phyloP scores from a whole-genome alignment of 2,113 vertebrate genomes.

The Neogale vison region DNA sequence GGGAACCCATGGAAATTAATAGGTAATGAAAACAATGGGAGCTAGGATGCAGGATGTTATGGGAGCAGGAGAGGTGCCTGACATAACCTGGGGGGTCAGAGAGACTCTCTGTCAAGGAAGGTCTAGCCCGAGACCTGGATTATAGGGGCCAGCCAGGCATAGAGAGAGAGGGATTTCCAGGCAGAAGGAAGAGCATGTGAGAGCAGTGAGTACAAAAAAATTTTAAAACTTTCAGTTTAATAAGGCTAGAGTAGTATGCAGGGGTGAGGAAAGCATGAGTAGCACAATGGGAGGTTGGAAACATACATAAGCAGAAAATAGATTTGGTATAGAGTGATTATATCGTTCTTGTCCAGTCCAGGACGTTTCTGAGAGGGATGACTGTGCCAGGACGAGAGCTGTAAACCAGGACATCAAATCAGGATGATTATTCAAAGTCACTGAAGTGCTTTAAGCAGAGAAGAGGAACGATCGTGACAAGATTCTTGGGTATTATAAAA shows the following conservation, averaged over 20 bases:
- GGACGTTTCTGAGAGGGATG: background rate
- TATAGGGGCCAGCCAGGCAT: background rate
- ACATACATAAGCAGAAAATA: background rate
- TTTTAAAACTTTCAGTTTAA: background rate
- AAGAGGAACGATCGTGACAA: background rate
- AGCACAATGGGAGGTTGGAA: background rate
- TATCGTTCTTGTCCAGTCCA: background rate
- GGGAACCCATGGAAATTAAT: background rate
- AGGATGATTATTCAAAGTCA: background rate
- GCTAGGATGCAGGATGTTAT: background rate
- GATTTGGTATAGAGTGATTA: background rate
- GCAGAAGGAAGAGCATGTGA: background rate
- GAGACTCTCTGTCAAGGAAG: background rate
- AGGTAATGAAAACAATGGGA: background rate
- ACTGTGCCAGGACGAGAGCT: background rate
- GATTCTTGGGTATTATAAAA: background rate
- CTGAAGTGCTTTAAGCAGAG: background rate
- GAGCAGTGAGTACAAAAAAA: background rate
- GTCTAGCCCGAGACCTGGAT: background rate
- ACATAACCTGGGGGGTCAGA: background rate
- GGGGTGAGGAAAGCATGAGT: background rate
- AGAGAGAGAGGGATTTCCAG: background rate
- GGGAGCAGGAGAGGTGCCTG: background rate
- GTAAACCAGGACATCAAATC: background rate
- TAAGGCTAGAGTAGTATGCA: background rate